Evolutionary conservation across 2,797 vertebrate genomes (phyloP), one percentile per base, ranked within the genome.

Genomic region (Anolis apletophallus): DNA sequence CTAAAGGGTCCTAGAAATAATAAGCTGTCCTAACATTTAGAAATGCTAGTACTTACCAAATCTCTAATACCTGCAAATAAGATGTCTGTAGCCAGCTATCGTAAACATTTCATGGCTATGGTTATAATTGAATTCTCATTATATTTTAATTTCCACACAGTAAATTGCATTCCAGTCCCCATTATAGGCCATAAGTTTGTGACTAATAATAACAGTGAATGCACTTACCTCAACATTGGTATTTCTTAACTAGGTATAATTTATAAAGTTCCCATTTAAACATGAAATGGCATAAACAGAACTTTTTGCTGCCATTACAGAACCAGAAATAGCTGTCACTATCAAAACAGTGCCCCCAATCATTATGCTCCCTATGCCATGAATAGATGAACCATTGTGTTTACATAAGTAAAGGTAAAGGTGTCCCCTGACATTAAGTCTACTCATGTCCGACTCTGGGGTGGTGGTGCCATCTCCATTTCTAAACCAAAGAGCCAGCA

Each of bases 101-200:
- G 16, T 36, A 50, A 10, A 68, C 74, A 74, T 19, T n/a, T 21
- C 10, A 67, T 67, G 23, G 68, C 34, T 74, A 3, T 55, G 36
- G 16, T n/a, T 78, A 40, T 59, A 36, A 34, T 26, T 75, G 23
- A 54, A 0, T 69, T 29, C 29, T 74, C 64, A 75, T 76, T 88
- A 72, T 52, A 50, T 85, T 84, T 68, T 40, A 76, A 76, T 32
- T 29, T 46, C 46, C 34, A 50, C 59, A 67, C 3, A 14, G 26
- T 54, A 55, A 57, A 75, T 86, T 81, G 46, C 46, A 75, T 86
- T 34, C n/a, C n/a, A n/a, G n/a, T n/a, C n/a, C n/a, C n/a, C n/a
- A n/a, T n/a, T n/a, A n/a, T n/a, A n/a, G n/a, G n/a, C n/a, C n/a
- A n/a, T n/a, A n/a, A n/a, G n/a, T n/a, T n/a, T n/a, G n/a, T n/a